Conservation (phyloP, 2,113 vertebrate genomes). For the Chrysochloris asiatica region DNA sequence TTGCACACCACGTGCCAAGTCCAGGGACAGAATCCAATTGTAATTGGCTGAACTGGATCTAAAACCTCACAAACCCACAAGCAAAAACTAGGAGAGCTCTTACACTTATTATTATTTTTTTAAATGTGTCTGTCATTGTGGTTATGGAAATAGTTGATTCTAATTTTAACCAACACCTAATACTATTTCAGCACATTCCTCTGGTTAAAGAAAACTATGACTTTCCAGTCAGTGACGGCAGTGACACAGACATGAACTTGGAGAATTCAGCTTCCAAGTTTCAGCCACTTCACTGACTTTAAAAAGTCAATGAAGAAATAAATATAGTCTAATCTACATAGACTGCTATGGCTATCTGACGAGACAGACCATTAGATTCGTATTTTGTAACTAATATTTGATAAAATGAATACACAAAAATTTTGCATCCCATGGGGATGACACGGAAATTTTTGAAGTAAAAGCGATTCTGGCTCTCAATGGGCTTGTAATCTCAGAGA, state of each 20-base stretch:
- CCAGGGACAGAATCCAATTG: not conserved
- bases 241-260: constrained; percentile 63
- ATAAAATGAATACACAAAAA: not conserved
- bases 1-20: not conserved
- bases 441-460: not conserved
- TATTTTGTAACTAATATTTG: not conserved
- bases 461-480: not conserved
- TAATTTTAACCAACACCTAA: constrained; percentile 77
- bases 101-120: constrained; percentile 10
- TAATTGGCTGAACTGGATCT: not conserved
- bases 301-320: not conserved
- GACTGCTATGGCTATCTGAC: not conserved
- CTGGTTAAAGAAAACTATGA: constrained; percentile 59
- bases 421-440: not conserved
- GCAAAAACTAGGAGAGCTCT: constrained; percentile 16
- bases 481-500: not conserved
- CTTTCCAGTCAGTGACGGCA: constrained; percentile 56
- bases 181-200: constrained; percentile 73
- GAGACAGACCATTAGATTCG: not conserved
- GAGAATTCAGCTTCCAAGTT: constrained; percentile 42
- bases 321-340: not conserved
- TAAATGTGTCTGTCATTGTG: constrained; percentile 38
- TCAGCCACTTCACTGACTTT: not conserved
- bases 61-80: constrained; percentile 50
- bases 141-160: constrained; percentile 62